Evolutionary conservation across 2,888 invertebrate species (phyloP).

Genomic region (Orthosia incerta): DNA sequence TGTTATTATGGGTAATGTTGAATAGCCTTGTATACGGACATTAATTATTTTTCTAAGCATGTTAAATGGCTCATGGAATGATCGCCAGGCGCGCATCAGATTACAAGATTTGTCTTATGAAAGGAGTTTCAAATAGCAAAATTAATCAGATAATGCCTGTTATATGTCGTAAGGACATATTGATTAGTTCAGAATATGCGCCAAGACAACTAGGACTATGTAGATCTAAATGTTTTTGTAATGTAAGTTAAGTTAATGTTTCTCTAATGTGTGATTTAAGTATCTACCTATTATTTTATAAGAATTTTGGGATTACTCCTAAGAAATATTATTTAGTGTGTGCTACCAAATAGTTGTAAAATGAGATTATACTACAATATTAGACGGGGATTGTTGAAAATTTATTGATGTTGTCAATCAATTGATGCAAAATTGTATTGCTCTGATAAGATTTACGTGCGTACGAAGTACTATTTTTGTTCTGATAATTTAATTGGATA

Average conservation of each 20-base stretch:
- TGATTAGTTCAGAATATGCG: neutral
- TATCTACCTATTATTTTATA: constrained; percentile 28
- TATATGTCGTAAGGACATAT: constrained; percentile 1
- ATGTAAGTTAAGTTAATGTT: constrained; percentile 1
- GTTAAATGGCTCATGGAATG: constrained; percentile 9
- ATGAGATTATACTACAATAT: constrained; percentile 20
- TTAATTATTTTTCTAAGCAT: constrained; percentile 5
- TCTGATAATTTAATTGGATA: constrained; percentile 24
- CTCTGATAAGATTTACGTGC: constrained; percentile 11
- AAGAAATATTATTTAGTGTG: constrained; percentile 14
- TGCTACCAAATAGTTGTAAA: constrained; percentile 13
- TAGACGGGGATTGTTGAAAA: neutral
- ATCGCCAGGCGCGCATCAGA: neutral
- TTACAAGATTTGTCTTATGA: neutral
- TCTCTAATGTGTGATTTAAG: constrained; percentile 33
- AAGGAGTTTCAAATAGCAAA: neutral
- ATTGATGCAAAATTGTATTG: neutral
- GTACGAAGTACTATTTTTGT: constrained; percentile 4
- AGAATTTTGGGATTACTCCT: constrained; percentile 29
- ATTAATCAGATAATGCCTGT: neutral
- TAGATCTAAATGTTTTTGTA: no score
- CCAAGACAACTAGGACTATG: constrained; percentile 9
- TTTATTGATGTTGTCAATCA: neutral
- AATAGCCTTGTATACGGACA: neutral
- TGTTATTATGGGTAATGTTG: constrained; percentile 14